Evolutionary conservation across 2,113 vertebrate species (phyloP).

Genomic region (Tragelaphus strepsiceros): DNA sequence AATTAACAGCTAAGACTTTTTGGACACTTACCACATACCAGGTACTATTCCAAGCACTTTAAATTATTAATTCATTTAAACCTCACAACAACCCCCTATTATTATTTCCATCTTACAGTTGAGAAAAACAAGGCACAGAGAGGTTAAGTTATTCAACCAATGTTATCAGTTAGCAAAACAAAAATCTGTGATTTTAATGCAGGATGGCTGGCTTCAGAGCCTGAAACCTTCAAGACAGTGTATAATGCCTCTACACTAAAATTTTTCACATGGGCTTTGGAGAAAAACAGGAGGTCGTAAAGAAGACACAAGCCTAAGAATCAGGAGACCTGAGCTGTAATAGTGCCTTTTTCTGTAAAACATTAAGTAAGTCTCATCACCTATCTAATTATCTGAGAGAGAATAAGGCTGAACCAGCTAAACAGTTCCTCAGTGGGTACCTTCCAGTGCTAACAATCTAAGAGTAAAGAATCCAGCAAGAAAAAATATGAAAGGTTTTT

Average conservation of each 20-base stretch:
- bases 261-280: neutral
- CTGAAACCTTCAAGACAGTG: neutral
- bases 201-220: neutral
- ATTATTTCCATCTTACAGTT: neutral
- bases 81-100: neutral
- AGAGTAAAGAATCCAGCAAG: neutral
- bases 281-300: neutral
- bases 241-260: neutral
- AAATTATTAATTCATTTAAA: neutral
- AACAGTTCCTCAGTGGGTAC: neutral
- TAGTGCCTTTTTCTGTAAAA: neutral
- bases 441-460: neutral
- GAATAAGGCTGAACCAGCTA: neutral
- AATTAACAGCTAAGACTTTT: neutral
- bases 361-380: neutral
- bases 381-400: neutral
- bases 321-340: neutral
- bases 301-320: neutral
- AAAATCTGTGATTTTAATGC: neutral
- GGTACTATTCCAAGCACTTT: neutral
- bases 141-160: neutral
- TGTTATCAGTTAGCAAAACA: neutral
- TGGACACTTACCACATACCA: neutral
- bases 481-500: neutral
- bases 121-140: neutral